Evolutionary conservation across 2,888 invertebrate species (phyloP).

Genomic region (Polydrusus cervinus): DNA sequence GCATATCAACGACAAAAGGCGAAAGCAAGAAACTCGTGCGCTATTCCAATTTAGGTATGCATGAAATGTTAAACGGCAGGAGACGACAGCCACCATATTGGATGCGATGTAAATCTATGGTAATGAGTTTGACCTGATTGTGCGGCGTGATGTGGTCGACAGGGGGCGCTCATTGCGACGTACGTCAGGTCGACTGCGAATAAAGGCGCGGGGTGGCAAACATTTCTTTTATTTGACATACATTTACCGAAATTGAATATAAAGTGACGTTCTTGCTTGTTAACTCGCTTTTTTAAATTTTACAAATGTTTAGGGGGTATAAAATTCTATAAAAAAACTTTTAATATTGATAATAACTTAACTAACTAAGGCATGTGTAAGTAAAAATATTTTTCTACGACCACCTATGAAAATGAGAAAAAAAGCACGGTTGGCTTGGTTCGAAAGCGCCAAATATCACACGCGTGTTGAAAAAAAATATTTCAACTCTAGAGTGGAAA

Average conservation of each 20-base stretch:
- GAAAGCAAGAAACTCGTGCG: conserved; percentile 39
- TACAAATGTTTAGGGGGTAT: no score
- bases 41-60: conserved; percentile 62
- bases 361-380: no score
- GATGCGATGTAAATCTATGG: conserved; percentile 68
- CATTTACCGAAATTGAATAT: conserved; percentile 12
- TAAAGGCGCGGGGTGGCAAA: conserved; percentile 7
- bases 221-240: conserved; percentile 25
- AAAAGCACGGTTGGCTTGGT: no score
- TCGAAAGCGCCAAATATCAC: no score
- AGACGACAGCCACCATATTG: conserved; percentile 66
- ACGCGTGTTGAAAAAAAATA: no score
- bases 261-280: conserved; percentile 7
- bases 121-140: conserved; percentile 66
- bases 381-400: no score
- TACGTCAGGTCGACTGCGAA: conserved; percentile 12
- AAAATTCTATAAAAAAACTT: no score
- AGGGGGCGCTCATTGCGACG: conserved; percentile 57
- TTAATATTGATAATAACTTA: no score
- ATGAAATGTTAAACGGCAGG: conserved; percentile 64
- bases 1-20: conserved; percentile 20
- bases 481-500: no score
- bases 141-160: conserved; percentile 56
- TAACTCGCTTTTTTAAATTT: no score
- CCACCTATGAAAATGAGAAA: no score